Evolutionary conservation across 2,797 vertebrate genomes (phyloP), one percentile per base, ranked within the genome.

Genomic region (Gallinago solitaria): DNA sequence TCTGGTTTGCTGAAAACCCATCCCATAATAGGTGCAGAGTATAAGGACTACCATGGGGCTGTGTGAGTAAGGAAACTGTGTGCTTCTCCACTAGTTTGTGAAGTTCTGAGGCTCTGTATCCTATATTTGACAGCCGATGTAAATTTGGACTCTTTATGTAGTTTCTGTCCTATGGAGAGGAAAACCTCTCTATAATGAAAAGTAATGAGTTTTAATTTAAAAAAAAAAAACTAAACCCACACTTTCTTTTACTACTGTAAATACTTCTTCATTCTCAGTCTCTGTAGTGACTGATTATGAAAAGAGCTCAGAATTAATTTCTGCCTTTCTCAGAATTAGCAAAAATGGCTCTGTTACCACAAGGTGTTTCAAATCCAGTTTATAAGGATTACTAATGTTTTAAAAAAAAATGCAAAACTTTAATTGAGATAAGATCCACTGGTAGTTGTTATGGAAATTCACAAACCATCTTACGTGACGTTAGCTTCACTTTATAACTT

Each of bases 41-140:
- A 3, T 43, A 57, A 35, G 25, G 39, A 39, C 39, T 53, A 43
- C 4, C 12, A 2, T 11, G 65, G 37, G 2, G 3, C 12, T 57
- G 16, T 2, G 1, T 4, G 9, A 78, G 11, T 43, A 67, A 54
- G 32, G 53, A 61, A 84, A 48, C 11, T 33, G 53, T 0, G 0
- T 35, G 50, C 15, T 87, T 63, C 23, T 41, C 24, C 20, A 24
- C 6, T 11, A 9, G 5, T 68, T 37, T 24, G 16, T 67, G 77
- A 64, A 81, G 59, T 60, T 30, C 60, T 59, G 63, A 56, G 48
- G 21, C 32, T 50, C 15, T 56, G 33, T 13, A 11, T 5, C 27
- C 10, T 39, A 23, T 41, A 43, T 45, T 41, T 71, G 33, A n/a
- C 16, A 61, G 41, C 33, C 4, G 33, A 23, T 5, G 5, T 21